These are phyloP conservation scores for Zaprionus camerounensis DNA, from an alignment of 1,140 invertebrate genomes.

Conservation along the genomic window DNA sequence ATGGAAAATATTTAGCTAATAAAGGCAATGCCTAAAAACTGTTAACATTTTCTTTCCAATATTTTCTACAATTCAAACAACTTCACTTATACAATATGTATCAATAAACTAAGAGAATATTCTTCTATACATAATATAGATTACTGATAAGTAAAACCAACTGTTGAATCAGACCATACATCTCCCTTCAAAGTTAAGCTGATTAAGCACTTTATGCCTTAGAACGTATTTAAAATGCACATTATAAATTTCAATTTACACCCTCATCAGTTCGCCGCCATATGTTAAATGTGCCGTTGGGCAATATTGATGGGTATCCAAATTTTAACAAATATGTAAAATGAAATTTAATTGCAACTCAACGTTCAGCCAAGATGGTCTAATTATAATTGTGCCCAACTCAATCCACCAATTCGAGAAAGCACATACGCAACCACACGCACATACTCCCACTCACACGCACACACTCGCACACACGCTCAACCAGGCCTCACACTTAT, in stretches of 20 bases:
- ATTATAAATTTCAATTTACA: not conserved
- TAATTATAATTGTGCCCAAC: constrained; percentile 38
- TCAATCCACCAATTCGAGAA: constrained; percentile 18
- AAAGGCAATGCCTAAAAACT: too few species aligned
- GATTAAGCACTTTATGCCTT: not conserved
- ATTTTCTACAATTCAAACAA: too few species aligned
- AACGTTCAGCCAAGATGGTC: constrained; percentile 21
- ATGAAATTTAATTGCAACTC: constrained; percentile 41
- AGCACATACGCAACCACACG: constrained; percentile 4
- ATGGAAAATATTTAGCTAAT: not conserved
- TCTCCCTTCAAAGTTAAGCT: too few species aligned
- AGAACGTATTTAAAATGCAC: not conserved
- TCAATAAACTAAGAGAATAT: too few species aligned
- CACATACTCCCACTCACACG: not conserved
- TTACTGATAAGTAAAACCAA: too few species aligned
- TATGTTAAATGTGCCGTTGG: constrained; percentile 8
- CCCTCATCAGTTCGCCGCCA: not conserved
- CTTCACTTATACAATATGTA: too few species aligned
- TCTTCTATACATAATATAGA: too few species aligned
- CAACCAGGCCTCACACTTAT: constrained; percentile 8
- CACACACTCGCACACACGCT: constrained; percentile 8
- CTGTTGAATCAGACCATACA: too few species aligned
- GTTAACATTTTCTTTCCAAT: too few species aligned
- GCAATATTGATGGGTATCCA: constrained; percentile 22
- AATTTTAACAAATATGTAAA: constrained; percentile 27